Evolutionary conservation across 2,888 invertebrate genomes (phyloP).

Genomic region (Napeogenes inachia): DNA sequence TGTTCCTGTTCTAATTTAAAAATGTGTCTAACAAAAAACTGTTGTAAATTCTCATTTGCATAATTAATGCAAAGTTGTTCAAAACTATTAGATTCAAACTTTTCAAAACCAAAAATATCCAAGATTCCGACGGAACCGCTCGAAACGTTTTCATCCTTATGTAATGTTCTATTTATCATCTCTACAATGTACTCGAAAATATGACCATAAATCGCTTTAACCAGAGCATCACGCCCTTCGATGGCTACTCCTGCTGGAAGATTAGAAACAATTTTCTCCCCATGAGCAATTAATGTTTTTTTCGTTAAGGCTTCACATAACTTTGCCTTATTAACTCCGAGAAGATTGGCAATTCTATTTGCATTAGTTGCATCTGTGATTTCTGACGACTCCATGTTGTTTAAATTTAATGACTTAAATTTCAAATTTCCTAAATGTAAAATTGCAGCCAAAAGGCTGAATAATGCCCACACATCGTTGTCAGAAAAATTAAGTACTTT

Average conservation of each 20-base stretch:
- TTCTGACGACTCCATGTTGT: constrained; percentile 93
- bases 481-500: constrained; percentile 92
- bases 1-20: constrained; percentile 97
- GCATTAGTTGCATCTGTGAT: constrained; percentile 84
- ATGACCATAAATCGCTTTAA: constrained; percentile 94
- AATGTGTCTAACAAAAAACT: constrained; percentile 96
- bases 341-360: constrained; percentile 82
- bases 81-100: constrained; percentile 93
- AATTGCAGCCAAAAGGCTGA: constrained; percentile 90
- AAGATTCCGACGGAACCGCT: constrained; percentile 91
- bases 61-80: constrained; percentile 98
- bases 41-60: constrained; percentile 97
- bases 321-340: constrained; percentile 83
- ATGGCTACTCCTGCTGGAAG: constrained; percentile 85
- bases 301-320: constrained; percentile 89
- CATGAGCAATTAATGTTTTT: constrained; percentile 90
- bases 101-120: constrained; percentile 98
- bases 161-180: constrained; percentile 92
- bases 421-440: constrained; percentile 95
- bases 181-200: constrained; percentile 93
- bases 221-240: constrained; percentile 94
- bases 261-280: constrained; percentile 87
- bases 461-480: constrained; percentile 89
- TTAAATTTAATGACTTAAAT: constrained; percentile 84
- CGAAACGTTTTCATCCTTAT: constrained; percentile 77